Evolutionary conservation across 2,888 invertebrate species (phyloP), one percentile per base, ranked within the genome.

Genomic region (Spilosoma lubricipeda): DNA sequence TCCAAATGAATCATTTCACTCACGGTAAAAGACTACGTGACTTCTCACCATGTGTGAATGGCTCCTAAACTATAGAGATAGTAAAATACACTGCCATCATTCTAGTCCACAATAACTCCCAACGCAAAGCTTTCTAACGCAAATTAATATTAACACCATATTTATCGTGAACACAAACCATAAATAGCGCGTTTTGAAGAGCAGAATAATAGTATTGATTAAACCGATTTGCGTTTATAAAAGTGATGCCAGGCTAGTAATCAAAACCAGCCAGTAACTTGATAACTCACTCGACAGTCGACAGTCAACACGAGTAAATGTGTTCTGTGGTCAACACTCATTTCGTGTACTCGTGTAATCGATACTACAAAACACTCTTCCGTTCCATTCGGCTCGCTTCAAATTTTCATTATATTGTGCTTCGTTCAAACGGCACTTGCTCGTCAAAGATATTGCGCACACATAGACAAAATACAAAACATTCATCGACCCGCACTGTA

Each of bases 1-100:
- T 82, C 73, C 81, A 85, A 80, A 77, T 80, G 75, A 83, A 78
- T 76, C 81, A 85, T 82, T 83, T 88, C 81, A 86, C 73, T 78
- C 76, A 77, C 73, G 70, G 75, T 79, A 86, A 87, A 89, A 90
- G 92, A 87, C 90, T 96, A 96, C 96, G 96, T 96, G 96, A 96
- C 95, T 94, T 92, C 88, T 92, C 91, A 92, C 93, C 94, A 92
- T 93, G 93, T 93, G 93, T 94, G 93, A 96, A 96, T 96, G 96
- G 96, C 95, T 92, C 91, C 94, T 93, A 90, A 87, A 73, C 81
- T 81, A 65, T 77, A 73, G 76, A 76, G 82, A 79, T 82, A 85
- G 82, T 45, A 77, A 79, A 80, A 82, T 77, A 75, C 80, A 85
- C 77, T 85, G 76, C 73, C 79, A 80, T 77, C 48, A 73, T n/a